Evolutionary conservation across 2,797 vertebrate genomes (phyloP).

Genomic region (Monodelphis domestica): DNA sequence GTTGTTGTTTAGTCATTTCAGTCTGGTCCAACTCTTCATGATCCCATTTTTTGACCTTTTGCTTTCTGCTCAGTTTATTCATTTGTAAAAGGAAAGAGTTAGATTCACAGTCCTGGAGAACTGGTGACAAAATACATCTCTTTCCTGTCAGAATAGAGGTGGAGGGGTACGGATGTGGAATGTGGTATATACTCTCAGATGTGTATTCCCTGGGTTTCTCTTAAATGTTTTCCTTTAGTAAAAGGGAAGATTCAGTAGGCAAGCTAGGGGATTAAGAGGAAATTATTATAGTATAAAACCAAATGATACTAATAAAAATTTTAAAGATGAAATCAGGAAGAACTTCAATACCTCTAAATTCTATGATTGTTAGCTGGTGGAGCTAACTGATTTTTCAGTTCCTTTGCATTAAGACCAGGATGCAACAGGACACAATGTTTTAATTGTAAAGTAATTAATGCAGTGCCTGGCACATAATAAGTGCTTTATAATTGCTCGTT

Average conservation of each 20-base stretch:
- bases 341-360: background rate
- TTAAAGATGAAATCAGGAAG: background rate
- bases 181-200: background rate
- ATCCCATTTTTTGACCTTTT: background rate
- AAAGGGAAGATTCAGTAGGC: background rate
- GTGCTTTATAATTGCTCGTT: background rate
- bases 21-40: too few species aligned
- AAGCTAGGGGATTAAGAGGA: background rate
- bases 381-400: background rate
- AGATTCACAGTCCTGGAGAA: background rate
- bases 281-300: too few species aligned
- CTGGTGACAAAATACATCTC: background rate
- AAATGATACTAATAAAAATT: background rate
- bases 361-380: background rate
- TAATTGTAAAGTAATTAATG: background rate
- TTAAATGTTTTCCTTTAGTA: background rate
- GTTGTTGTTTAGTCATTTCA: too few species aligned
- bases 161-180: background rate
- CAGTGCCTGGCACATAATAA: background rate
- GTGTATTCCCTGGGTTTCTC: background rate
- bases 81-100: background rate
- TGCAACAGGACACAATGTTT: too few species aligned
- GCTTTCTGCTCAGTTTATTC: background rate
- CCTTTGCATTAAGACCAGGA: background rate
- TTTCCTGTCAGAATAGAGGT: background rate